Base-by-base conservation (phyloP, 2,888 invertebrate genomes). In the Adela reaumurella region DNA sequence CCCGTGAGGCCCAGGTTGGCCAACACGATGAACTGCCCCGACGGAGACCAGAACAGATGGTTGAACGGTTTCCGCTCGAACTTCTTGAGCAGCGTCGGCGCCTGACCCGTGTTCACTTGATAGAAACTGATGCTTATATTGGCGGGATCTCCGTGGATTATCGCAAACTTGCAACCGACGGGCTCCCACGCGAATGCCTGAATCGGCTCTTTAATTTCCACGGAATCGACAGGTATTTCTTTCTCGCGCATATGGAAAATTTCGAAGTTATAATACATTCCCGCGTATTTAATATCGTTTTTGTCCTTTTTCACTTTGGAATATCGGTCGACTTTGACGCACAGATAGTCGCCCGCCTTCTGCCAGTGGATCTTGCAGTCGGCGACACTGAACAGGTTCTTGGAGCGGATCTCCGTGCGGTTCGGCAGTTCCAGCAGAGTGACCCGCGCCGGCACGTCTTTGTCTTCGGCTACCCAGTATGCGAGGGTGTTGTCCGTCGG, bases 341-440 rank as follows among this genome's bases (percentile, higher is more conserved):
- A 97, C 19, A 99, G 82, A 67, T 96, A 97, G 67, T 98, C 97
- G 0, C 99, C 99, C 19, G 89, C 92, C 70, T 96, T 96, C 70
- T 99, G 99, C 99, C 99, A 99, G 68, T 96, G 96, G 67, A 99
- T 93, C 62, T 96, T 95, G 67, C 97, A 97, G 66, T 97, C 97
- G 1, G 97, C 97, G 0, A 99, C 98, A 54, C 93, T 97, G 83
- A 99, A 99, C 50, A 98, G 81, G 70, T 97, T 98, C 70, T 97
- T 97, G 55, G 93, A 92, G 56, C 97, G 86, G 43, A 89, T 85
- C 76, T 95, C 95, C 46, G 86, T 87, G 51, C 93, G 89, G 62
- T 90, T 92, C 3, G 97, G 97, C 53, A 98, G 86, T 68, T 96
- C 94, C 47, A 97, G 82, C 1, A 98, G 82, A 0, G 93, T 94